A percentile compares a stretch with the other conserved stretches of the same genome.
phyloP scores from a whole-genome alignment of 2,888 invertebrate species.

The Heterodera filipjevi region DNA sequence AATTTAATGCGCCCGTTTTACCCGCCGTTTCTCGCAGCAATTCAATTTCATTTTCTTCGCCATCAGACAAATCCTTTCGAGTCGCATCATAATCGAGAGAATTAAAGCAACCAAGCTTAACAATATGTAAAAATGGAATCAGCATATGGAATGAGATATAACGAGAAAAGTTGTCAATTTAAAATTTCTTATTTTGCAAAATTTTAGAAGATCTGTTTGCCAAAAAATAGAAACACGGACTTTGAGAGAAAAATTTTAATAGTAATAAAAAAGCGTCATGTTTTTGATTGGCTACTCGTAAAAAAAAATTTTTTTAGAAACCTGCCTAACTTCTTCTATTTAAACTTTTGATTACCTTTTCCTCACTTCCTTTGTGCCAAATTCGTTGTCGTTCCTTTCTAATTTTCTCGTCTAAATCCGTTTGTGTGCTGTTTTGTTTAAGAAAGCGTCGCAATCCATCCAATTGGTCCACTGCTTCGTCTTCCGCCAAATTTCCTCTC shows the following conservation, averaged over 20 bases:
- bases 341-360: constrained; percentile 1
- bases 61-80: neutral
- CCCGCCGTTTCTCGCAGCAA: neutral
- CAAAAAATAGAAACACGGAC: no score
- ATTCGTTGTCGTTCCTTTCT: constrained; percentile 6
- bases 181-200: neutral
- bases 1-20: neutral
- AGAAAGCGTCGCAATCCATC: constrained; percentile 50
- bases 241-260: no score
- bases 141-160: no score
- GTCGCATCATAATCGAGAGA: neutral
- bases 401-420: constrained; percentile 20
- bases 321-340: no score
- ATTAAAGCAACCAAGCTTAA: neutral
- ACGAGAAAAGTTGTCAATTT: no score
- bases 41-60: neutral
- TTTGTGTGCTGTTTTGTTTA: constrained; percentile 44
- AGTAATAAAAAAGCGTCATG: no score
- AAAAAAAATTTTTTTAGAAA: no score
- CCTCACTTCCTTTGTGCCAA: neutral
- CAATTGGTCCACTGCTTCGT: constrained; percentile 37
- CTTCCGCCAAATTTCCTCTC: neutral
- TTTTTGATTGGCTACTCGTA: no score
- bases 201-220: no score
- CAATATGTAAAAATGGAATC: neutral